Evolutionary conservation across 2,113 vertebrate species (phyloP), one percentile per base, ranked within the genome.

Genomic region (Ibidorhyncha struthersii): DNA sequence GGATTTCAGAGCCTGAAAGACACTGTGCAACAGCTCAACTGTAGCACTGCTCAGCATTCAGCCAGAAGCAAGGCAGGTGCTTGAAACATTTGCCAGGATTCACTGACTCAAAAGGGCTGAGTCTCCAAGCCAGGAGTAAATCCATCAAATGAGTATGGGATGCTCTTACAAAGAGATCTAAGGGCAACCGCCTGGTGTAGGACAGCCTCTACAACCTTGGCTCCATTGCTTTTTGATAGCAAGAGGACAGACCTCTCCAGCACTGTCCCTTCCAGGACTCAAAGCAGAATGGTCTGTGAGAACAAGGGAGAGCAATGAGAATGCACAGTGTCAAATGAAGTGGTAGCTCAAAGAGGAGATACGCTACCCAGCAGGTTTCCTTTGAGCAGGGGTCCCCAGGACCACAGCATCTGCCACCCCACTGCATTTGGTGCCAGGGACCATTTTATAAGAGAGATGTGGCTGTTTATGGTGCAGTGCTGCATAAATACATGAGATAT

Each of bases 61-160:
- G 91, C 88, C 90, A 96, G 88, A 89, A 89, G 73, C 79, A 94
- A 95, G 82, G 83, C 89, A 96, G 94, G 92, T 96, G 90, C 84
- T 94, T 72, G 36, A 80, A 76, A 69, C 16, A 2, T 56, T 89
- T 95, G 91, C 94, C 89, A 96, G 55, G 47, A 89, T 83, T 86
- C 66, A 67, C 29, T 89, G 71, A 95, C 55, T 94, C 66, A 80
- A 77, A 92, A 14, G 6, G 43, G n/a, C 38, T 90, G 61, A 84
- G 77, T 50, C 41, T 88, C 59, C 63, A 77, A 92, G 36, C 76
- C 69, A 70, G 69, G 97, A 91, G 74, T 30, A 87, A 80, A 94
- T 73, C 55, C 8, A 2, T 38, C 47, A 96, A 87, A 82, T 52
- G 32, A n/a, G 34, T 63, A 29, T 45, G 27, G 16, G 65, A 78